These are phyloP conservation scores for Gryllus longicercus DNA, from an alignment of 2,888 invertebrate species.

Conservation along the genomic window DNA sequence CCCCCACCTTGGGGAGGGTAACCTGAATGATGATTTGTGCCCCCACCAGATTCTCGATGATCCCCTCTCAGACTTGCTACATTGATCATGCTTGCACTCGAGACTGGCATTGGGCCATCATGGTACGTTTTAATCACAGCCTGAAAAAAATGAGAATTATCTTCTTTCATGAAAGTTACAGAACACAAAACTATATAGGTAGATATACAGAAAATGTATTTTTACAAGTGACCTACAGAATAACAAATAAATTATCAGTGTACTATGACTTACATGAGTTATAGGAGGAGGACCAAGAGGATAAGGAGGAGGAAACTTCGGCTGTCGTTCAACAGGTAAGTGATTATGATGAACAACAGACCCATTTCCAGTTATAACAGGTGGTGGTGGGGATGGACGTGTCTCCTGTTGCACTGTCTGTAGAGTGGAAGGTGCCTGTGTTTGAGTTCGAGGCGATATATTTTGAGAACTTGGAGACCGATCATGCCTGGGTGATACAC, in stretches of 20 bases:
- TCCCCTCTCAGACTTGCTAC: constrained; percentile 41
- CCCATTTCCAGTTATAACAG: constrained; percentile 26
- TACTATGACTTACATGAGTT: constrained; percentile 42
- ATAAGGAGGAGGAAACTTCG: constrained; percentile 35
- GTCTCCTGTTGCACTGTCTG: background rate
- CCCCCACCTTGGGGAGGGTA: background rate
- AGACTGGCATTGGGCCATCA: constrained; percentile 48
- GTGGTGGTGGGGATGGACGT: constrained; percentile 37
- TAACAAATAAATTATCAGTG: no score
- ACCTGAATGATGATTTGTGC: background rate
- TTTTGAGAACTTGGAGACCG: background rate
- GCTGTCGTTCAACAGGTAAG: constrained; percentile 31
- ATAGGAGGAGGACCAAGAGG: constrained; percentile 40
- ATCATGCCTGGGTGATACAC: background rate
- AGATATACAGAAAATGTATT: no score
- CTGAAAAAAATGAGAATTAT: constrained; percentile 42
- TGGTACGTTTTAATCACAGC: constrained; percentile 52
- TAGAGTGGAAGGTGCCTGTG: background rate
- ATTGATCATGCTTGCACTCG: constrained; percentile 48
- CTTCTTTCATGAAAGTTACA: background rate
- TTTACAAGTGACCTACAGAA: no score
- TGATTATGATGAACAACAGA: constrained; percentile 4
- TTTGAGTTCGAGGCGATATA: background rate
- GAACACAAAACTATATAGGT: no score
- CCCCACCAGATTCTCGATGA: constrained; percentile 4